Evolutionary conservation across 2,888 invertebrate genomes (phyloP), one percentile per base, ranked within the genome.

Genomic region (Archaeoteleia sp.): DNA sequence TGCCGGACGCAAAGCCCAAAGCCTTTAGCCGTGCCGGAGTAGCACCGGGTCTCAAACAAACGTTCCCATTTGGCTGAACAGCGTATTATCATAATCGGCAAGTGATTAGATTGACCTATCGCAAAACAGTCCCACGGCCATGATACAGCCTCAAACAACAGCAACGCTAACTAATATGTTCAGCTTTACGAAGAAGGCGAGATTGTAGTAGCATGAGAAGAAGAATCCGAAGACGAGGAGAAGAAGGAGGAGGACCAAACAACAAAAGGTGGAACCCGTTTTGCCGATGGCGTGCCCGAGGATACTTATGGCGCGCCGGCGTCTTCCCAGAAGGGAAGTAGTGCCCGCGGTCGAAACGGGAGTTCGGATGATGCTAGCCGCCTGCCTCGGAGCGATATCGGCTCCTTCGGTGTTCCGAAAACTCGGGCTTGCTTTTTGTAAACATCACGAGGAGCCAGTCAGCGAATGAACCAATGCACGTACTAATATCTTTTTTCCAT

Each of bases 241-340:
- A 20, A 39, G 27, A 27, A 30, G 10, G 13, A 53, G 25, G 43
- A 25, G 70, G 72, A 70, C 66, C 67, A 73, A 74, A 75, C 74
- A 77, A 71, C 62, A 73, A 76, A 72, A 76, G 73, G 58, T 61
- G 61, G 49, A 73, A 68, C 68, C 70, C 60, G 72, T 76, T 75
- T 76, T 58, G 74, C 75, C 78, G 79, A 82, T 82, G 79, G 81
- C 82, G 82, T 82, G 82, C 76, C 75, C 78, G 71, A 57, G 74
- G 79, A 80, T 79, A 81, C 79, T 82, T 82, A 80, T 73, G 73
- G 70, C 73, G 72, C 69, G 67, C 71, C 71, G 67, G 72, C 71
- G 71, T 73, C 68, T 79, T 79, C 79, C 74, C 73, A 77, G 79
- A 78, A 78, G 78, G 78, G 77, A 79, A 76, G 77, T 75, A 67